Evolutionary conservation across 92 coral and sea anemone genomes (phyloP), one percentile per base, ranked within the genome.

Genomic region (Parazoanthus darwini): DNA sequence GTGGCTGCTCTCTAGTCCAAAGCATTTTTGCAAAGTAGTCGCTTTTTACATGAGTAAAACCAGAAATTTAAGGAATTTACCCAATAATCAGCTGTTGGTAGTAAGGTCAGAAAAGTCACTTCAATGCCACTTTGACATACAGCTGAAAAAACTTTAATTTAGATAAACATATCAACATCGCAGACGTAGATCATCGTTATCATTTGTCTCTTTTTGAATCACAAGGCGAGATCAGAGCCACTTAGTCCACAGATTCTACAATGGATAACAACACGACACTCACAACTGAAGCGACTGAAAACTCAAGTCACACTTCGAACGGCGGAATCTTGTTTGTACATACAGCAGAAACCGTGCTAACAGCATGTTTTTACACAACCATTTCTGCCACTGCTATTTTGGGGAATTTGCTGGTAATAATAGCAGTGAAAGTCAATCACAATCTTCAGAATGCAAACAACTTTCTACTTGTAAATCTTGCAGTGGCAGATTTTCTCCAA

Each of bases 401-500:
- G 36, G 96, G 94, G 36, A 93, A 93, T 76, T 81, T 91, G n/a
- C 85, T 93, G 23, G 96, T 93, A 25, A 84, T 93, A 44, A 48
- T 77, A 42, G 92, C 96, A 25, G 91, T 89, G 6, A 74, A 18
- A 20, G 44, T 25, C 70, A 88, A 88, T 59, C 68, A 54, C 50
- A 89, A 82, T 23, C 75, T 93, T n/a, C 91, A 91, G 3, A 88
- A 85, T 9, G 83, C 92, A n/a, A 88, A 88, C 54, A 92, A 92
- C 89, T 79, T 88, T 76, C 92, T 93, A 33, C 80, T 93, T 18
- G 92, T 91, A 26, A 93, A 90, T 46, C 78, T 93, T 29, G 96
- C 94, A 1, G 91, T 93, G 66, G 94, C 96, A 0, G 96, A 93
- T 71, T 88, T 91, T 58, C 89, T 91, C 65, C 96, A 91, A 56